Evolutionary conservation across 2,797 vertebrate species (phyloP).

Genomic region (Discoglossus pictus): DNA sequence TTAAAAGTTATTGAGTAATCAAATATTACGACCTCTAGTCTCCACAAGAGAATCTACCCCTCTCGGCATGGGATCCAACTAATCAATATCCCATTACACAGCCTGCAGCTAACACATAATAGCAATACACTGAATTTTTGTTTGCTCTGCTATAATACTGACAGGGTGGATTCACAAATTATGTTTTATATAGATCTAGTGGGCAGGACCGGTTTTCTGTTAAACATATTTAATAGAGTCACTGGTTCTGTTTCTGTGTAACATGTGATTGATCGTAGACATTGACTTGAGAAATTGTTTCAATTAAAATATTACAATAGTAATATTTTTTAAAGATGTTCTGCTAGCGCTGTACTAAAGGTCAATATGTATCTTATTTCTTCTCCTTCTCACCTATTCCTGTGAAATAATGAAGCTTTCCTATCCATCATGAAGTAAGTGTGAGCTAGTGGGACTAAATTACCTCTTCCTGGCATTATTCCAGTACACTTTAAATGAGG

Average conservation of each 20-base stretch:
- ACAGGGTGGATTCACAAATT: constrained; percentile 48
- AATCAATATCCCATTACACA: constrained; percentile 98
- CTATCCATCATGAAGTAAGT: constrained; percentile 99
- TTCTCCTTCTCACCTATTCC: constrained; percentile 72
- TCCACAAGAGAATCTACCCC: constrained; percentile 81
- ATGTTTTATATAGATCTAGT: constrained; percentile 18
- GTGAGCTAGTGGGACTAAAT: constrained; percentile 96
- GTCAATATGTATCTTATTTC: constrained; percentile 69
- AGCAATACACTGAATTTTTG: constrained; percentile 24
- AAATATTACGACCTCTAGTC: constrained; percentile 86
- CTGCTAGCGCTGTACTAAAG: constrained; percentile 70
- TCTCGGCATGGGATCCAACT: constrained; percentile 80
- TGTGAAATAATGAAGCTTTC: constrained; percentile 82
- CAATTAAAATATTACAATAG: constrained; percentile 63
- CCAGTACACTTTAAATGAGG: constrained; percentile 99
- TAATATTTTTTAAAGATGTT: constrained; percentile 72
- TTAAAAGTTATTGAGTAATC: constrained; percentile 73
- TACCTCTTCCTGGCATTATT: constrained; percentile 98
- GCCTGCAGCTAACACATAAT: constrained; percentile 73
- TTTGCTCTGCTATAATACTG: constrained; percentile 43
- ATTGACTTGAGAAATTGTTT: constrained; percentile 53
- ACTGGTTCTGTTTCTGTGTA: constrained; percentile 11
- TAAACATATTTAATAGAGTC: constrained; percentile 19
- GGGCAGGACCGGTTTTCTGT: constrained; percentile 2
- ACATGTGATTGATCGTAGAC: constrained; percentile 46